phyloP scores from a whole-genome alignment of 2,113 vertebrate species.

The Pangasianodon hypophthalmus region DNA sequence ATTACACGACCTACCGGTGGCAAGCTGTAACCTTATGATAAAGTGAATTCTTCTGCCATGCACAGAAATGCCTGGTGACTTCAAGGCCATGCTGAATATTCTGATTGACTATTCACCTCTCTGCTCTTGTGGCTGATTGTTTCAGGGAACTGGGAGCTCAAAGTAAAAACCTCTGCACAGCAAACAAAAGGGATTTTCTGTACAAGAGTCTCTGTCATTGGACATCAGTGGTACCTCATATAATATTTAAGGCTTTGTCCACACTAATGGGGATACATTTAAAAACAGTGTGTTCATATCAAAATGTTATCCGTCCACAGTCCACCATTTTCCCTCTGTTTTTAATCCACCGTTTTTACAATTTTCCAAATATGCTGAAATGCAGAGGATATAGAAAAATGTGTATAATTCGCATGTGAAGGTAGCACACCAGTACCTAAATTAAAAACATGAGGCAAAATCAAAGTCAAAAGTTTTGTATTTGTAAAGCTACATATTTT shows the following conservation, averaged over 20 bases:
- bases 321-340: not conserved
- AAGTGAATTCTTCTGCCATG: conserved; percentile 61
- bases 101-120: conserved; percentile 60
- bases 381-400: not conserved
- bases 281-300: not conserved
- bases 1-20: conserved; percentile 59
- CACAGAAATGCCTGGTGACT: conserved; percentile 51
- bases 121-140: conserved; percentile 44
- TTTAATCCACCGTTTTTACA: not conserved
- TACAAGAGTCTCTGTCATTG: not conserved
- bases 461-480: not conserved
- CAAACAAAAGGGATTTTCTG: conserved; percentile 6
- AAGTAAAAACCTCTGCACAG: not conserved
- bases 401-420: not conserved
- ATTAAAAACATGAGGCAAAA: not conserved
- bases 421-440: not conserved
- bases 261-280: not conserved
- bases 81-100: conserved; percentile 57
- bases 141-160: conserved; percentile 29
- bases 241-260: conserved; percentile 1
- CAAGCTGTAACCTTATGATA: conserved; percentile 57
- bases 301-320: not conserved
- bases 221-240: not conserved
- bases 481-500: not conserved
- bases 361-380: not conserved